Percentiles rank a stretch among this genome's conserved stretches.
These are phyloP conservation scores for Ormyrus thymus DNA, from an alignment of 2,888 invertebrate genomes.

Conservation along the genomic window DNA sequence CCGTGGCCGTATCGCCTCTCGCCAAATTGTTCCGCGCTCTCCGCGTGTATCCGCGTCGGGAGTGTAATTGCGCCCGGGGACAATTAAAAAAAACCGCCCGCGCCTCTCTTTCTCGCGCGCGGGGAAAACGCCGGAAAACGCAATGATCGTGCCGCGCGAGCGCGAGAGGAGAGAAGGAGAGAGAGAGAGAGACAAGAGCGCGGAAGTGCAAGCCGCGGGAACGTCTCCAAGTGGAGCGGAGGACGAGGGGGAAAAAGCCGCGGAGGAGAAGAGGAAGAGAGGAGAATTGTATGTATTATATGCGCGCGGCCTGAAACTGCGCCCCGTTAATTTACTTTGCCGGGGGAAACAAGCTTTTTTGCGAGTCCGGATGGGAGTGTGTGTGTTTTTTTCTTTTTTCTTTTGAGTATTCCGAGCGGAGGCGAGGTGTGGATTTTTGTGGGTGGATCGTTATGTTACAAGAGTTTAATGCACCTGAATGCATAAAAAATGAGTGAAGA, in stretches of 20 bases:
- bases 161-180: background rate
- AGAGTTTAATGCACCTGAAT: too few species aligned
- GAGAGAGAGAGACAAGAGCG: slow-evolving; percentile 5
- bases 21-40: too few species aligned
- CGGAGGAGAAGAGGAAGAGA: background rate
- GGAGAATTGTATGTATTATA: background rate
- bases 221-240: background rate
- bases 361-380: too few species aligned
- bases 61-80: slow-evolving; percentile 44
- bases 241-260: background rate
- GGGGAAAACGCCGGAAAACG: slow-evolving; percentile 24
- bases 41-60: slow-evolving; percentile 11
- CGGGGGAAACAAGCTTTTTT: too few species aligned
- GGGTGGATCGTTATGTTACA: too few species aligned
- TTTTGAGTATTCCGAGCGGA: too few species aligned
- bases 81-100: slow-evolving; percentile 29
- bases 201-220: background rate
- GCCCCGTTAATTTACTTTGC: too few species aligned
- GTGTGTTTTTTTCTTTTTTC: too few species aligned
- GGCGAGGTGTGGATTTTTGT: too few species aligned
- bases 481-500: too few species aligned
- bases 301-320: background rate
- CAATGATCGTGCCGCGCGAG: slow-evolving; percentile 9
- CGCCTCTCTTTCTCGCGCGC: background rate
- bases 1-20: too few species aligned